Evolutionary conservation across 1,140 invertebrate species (phyloP), one percentile per base, ranked within the genome.

Genomic region (Eupeodes corollae): DNA sequence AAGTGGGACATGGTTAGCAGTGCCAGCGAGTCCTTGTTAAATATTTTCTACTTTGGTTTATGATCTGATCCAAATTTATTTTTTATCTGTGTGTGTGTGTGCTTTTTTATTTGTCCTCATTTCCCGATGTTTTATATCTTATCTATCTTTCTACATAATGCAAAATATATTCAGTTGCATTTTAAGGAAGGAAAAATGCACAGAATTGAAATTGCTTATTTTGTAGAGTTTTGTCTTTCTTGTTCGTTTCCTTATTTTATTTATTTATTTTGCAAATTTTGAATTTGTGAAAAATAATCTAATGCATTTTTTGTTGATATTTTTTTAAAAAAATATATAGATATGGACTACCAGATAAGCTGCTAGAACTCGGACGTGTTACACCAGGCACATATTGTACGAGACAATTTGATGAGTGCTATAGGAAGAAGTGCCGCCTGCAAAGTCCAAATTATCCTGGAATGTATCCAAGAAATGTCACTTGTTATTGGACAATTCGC

Each of bases 401-500:
- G 37, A 76, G 87, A 43, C 85, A 87, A 53, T 89, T 89, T 58
- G 85, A 91, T 68, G 85, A 89, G 59, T 91, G 88, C 58, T 86
- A 90, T 65, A 75, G 83, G 46, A 86, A 85, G 59, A 77, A 79
- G 38, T 91, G 88, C 59, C 78, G 84, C 30, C 70, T 91, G 31
- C 88, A 91, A 69, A 82, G 79, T 44, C 88, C 90, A n/a, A 91
- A 92, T 69, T 92, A 90, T 68, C 89, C 89, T 1, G 88, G 88
- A 13, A 85, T 91, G 73, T 92, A 92, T 70, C 89, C 88, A 1
- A 75, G 86, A 38, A 89, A 92, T 63, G 85, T 88, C 5, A 87
- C 84, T 10, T 91, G 87, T 63, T 79, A 84, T 57, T 84, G 86
- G 72, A 86, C 79, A 15, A 69, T 89, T 44, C 73, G 84, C 13